phyloP scores from a whole-genome alignment of 1,140 invertebrate genomes.

The Leptinotarsa lineolata region DNA sequence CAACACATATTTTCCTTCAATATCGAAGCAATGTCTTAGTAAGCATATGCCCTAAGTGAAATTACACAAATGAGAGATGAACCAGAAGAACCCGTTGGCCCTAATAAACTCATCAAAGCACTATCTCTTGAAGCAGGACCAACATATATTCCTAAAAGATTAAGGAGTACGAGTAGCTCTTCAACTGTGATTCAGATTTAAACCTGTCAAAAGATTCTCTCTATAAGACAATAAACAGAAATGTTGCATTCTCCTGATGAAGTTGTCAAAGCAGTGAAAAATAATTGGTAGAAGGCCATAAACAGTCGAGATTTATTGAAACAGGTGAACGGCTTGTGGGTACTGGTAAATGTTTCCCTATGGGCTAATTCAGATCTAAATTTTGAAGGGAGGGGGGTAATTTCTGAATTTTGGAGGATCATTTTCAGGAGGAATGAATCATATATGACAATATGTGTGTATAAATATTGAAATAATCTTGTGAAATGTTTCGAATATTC shows the following conservation, averaged over 20 bases:
- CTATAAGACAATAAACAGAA: neutral
- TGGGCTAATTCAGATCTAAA: no score
- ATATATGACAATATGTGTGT: no score
- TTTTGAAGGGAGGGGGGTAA: no score
- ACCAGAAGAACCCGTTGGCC: no score
- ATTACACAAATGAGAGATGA: neutral
- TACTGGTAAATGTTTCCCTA: no score
- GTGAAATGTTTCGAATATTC: no score
- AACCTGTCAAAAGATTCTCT: neutral
- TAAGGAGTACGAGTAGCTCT: neutral
- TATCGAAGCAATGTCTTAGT: neutral
- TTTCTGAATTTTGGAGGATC: no score
- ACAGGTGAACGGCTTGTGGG: no score
- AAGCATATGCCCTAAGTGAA: neutral
- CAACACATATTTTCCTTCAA: constrained; percentile 32
- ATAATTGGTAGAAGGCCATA: neutral
- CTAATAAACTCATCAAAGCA: no score
- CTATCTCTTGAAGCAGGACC: neutral
- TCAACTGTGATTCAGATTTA: neutral
- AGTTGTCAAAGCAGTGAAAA: neutral
- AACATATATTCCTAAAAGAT: neutral
- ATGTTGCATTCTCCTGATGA: neutral
- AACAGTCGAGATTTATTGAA: neutral
- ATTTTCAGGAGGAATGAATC: no score
- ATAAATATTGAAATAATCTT: no score